phyloP scores from a whole-genome alignment of 1,140 invertebrate species.

The Calephelis nemesis region DNA sequence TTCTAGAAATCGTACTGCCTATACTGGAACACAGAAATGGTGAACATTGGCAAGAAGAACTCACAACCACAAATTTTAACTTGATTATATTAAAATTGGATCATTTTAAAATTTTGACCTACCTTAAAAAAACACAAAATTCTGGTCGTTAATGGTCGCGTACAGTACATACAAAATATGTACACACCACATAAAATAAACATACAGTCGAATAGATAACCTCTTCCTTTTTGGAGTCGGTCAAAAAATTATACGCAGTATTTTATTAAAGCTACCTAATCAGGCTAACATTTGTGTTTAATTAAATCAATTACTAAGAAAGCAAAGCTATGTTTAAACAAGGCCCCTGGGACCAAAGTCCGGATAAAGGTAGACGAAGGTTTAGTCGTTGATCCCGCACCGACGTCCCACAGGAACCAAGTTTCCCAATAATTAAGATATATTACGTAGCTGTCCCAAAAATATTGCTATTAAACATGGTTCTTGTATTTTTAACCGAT shows the following conservation, averaged over 20 bases:
- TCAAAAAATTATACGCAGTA: not conserved
- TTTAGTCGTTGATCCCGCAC: not conserved
- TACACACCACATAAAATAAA: too few relatives aligned
- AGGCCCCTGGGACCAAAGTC: not conserved
- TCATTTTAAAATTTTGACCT: too few relatives aligned
- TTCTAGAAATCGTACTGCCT: too few relatives aligned
- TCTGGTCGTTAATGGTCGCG: too few relatives aligned
- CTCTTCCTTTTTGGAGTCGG: too few relatives aligned
- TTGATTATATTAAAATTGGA: too few relatives aligned
- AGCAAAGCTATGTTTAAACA: not conserved
- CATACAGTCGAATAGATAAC: too few relatives aligned
- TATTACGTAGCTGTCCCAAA: not conserved
- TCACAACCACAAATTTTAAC: too few relatives aligned
- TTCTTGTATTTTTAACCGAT: not conserved
- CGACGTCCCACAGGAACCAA: not conserved
- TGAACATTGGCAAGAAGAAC: too few relatives aligned
- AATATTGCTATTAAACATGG: not conserved
- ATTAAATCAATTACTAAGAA: not conserved
- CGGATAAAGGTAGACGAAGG: not conserved
- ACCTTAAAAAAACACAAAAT: too few relatives aligned
- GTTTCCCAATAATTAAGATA: constrained; percentile 15
- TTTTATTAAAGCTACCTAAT: not conserved
- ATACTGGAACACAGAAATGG: too few relatives aligned
- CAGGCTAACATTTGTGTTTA: not conserved
- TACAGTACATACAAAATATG: too few relatives aligned